Percentiles rank a stretch among this genome's conserved stretches.
phyloP scores from a whole-genome alignment of 2,888 invertebrate genomes.

The Hanleya hanleyi region DNA sequence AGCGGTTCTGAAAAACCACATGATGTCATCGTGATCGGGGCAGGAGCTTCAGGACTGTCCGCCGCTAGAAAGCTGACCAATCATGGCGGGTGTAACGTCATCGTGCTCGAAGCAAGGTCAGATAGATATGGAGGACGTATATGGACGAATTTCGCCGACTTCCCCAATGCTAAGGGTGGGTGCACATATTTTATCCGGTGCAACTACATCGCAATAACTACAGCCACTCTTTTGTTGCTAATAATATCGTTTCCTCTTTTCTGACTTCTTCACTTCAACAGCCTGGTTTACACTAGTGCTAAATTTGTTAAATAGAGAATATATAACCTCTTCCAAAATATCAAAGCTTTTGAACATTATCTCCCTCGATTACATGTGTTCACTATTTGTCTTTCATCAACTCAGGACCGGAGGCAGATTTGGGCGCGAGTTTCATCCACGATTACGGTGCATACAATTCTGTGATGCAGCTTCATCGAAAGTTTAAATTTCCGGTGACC shows the following conservation, averaged over 20 bases:
- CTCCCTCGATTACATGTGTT: too few relatives aligned
- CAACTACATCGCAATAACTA: too few relatives aligned
- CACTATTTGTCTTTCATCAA: too few relatives aligned
- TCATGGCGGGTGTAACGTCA: constrained; percentile 43
- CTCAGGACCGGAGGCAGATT: neutral
- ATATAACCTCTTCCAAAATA: too few relatives aligned
- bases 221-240: too few relatives aligned
- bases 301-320: too few relatives aligned
- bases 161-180: neutral
- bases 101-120: constrained; percentile 52
- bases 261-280: too few relatives aligned
- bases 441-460: neutral
- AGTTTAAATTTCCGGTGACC: neutral
- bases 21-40: constrained; percentile 60
- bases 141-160: constrained; percentile 44
- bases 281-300: too few relatives aligned
- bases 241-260: too few relatives aligned
- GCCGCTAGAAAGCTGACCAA: constrained; percentile 55
- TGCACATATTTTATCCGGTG: too few relatives aligned
- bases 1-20: too few relatives aligned
- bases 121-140: constrained; percentile 61
- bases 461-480: neutral
- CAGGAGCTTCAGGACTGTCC: constrained; percentile 60
- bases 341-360: too few relatives aligned
- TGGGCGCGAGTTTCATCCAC: neutral